phyloP scores from a whole-genome alignment of 2,797 vertebrate species.

The Phataginus tetradactyla region DNA sequence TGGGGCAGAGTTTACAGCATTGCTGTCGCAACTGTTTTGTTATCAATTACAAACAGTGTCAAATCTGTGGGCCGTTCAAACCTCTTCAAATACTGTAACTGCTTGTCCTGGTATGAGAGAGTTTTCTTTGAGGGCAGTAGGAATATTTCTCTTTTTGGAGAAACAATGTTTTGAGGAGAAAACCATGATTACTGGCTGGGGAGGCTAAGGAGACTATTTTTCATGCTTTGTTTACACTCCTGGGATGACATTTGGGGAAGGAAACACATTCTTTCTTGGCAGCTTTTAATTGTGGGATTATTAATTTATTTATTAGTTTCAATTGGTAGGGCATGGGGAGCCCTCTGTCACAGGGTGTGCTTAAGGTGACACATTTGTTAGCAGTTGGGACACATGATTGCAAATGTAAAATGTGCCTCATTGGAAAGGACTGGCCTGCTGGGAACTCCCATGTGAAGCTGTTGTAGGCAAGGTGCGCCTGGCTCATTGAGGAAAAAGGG shows the following conservation, averaged over 20 bases:
- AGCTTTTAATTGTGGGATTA: slow-evolving; percentile 57
- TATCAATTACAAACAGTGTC: slow-evolving; percentile 69
- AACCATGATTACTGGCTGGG: slow-evolving; percentile 2
- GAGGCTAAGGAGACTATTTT: slow-evolving; percentile 45
- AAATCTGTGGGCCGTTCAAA: slow-evolving; percentile 53
- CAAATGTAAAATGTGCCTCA: slow-evolving; percentile 44
- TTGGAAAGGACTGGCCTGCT: not conserved
- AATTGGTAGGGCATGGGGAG: slow-evolving; percentile 40
- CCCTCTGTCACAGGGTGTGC: slow-evolving; percentile 55
- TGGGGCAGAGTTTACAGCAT: slow-evolving; percentile 64
- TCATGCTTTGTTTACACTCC: slow-evolving; percentile 72
- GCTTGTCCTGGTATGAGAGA: slow-evolving; percentile 38
- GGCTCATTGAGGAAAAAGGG: slow-evolving; percentile 64
- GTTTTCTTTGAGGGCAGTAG: slow-evolving; percentile 30
- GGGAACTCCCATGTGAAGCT: slow-evolving; percentile 22
- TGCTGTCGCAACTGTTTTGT: slow-evolving; percentile 58
- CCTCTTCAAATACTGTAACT: slow-evolving; percentile 51
- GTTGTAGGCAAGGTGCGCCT: not conserved
- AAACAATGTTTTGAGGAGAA: slow-evolving; percentile 58
- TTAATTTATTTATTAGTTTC: slow-evolving; percentile 65
- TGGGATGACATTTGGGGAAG: slow-evolving; percentile 61
- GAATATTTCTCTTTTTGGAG: slow-evolving; percentile 51
- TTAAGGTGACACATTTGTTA: slow-evolving; percentile 54
- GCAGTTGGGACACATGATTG: slow-evolving; percentile 60
- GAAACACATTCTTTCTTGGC: slow-evolving; percentile 28